These are phyloP conservation scores for Neodiprion lecontei DNA, from an alignment of 1,140 invertebrate genomes.

Conservation along the genomic window DNA sequence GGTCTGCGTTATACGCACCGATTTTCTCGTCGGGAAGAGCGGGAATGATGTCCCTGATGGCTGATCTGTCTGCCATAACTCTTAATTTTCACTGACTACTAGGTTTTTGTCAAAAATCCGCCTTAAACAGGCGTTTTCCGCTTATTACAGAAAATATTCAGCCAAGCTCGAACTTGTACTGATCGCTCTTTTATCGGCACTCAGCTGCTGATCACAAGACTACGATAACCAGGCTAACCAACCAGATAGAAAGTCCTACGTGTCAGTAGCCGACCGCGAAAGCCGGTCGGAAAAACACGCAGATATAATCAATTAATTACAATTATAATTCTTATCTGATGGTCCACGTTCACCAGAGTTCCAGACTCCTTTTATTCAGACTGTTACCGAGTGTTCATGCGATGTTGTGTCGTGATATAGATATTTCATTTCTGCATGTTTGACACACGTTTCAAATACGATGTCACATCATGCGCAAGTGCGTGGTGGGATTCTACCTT, in stretches of 20 bases:
- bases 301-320: too few relatives aligned
- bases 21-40: slow-evolving; percentile 81
- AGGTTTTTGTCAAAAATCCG: slow-evolving; percentile 19
- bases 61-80: slow-evolving; percentile 60
- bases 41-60: slow-evolving; percentile 76
- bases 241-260: too few relatives aligned
- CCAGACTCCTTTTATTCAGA: too few relatives aligned
- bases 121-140: slow-evolving; percentile 16
- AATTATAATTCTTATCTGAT: too few relatives aligned
- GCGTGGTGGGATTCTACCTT: not conserved
- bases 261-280: too few relatives aligned
- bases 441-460: not conserved
- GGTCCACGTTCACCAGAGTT: too few relatives aligned
- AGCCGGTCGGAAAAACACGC: too few relatives aligned
- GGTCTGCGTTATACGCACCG: slow-evolving; percentile 65
- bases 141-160: slow-evolving; percentile 9
- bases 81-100: slow-evolving; percentile 1
- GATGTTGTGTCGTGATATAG: not conserved
- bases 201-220: slow-evolving; percentile 15
- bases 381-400: too few relatives aligned
- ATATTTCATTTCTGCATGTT: not conserved
- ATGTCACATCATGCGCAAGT: not conserved
- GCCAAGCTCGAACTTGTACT: not conserved
- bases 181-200: not conserved
- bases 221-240: not conserved